Conservation (phyloP, 2,888 invertebrate species). For the Mactromeris polynyma region DNA sequence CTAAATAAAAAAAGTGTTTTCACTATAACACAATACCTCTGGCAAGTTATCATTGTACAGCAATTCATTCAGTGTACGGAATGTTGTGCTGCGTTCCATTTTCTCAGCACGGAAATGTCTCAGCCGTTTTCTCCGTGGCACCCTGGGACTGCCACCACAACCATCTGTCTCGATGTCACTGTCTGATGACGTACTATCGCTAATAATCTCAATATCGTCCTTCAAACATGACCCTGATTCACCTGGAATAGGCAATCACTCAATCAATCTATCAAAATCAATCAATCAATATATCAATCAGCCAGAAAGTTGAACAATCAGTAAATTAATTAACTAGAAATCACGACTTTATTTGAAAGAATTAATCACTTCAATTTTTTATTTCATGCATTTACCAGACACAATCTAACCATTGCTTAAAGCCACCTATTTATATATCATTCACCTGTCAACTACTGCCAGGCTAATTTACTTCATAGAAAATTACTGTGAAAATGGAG, state of each 20-base stretch:
- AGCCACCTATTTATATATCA: too few relatives aligned
- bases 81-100: constrained; percentile 83
- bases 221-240: constrained; percentile 17
- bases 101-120: constrained; percentile 81
- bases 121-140: constrained; percentile 91
- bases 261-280: not conserved
- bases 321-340: too few relatives aligned
- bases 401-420: too few relatives aligned
- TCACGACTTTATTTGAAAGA: too few relatives aligned
- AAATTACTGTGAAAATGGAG: too few relatives aligned
- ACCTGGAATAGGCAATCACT: not conserved
- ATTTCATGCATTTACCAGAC: too few relatives aligned
- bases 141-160: constrained; percentile 94
- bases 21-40: constrained; percentile 77
- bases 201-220: constrained; percentile 57
- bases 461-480: too few relatives aligned
- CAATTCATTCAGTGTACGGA: constrained; percentile 84
- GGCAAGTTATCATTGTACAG: constrained; percentile 86
- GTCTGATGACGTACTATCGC: constrained; percentile 88
- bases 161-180: constrained; percentile 91
- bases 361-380: too few relatives aligned
- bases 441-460: too few relatives aligned
- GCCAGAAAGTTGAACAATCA: not conserved
- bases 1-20: too few relatives aligned
- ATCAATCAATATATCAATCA: not conserved